Conservation (phyloP, 2,113 vertebrate genomes). For the Cacatua alba region DNA sequence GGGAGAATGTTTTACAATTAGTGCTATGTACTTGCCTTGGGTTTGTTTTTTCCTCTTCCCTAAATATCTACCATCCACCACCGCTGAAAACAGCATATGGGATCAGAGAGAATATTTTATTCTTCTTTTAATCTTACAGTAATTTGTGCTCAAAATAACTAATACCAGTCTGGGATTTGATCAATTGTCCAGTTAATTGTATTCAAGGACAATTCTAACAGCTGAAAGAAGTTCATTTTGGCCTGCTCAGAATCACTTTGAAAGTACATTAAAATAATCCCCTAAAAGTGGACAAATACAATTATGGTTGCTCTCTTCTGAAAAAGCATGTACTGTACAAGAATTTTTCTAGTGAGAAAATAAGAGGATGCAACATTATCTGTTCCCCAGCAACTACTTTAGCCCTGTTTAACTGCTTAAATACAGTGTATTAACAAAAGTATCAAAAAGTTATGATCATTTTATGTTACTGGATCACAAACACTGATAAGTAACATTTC, state of each 20-base stretch:
- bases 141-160: not conserved
- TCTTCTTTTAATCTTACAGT: not conserved
- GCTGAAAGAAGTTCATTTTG: not conserved
- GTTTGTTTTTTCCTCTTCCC: not conserved
- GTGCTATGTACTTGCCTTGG: not conserved
- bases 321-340: not conserved
- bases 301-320: not conserved
- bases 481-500: not conserved
- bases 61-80: not conserved
- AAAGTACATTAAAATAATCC: not conserved
- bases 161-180: not conserved
- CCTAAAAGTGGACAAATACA: not conserved
- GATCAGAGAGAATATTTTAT: not conserved
- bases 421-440: accelerated
- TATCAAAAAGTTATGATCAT: not conserved
- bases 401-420: not conserved
- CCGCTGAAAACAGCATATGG: not conserved
- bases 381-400: not conserved
- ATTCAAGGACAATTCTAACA: not conserved
- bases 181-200: not conserved
- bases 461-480: not conserved
- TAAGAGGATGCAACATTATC: not conserved
- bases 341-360: not conserved
- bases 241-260: not conserved
- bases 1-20: not conserved